These are phyloP conservation scores for Chauna torquata DNA, from an alignment of 2,113 vertebrate genomes.

Conservation along the genomic window DNA sequence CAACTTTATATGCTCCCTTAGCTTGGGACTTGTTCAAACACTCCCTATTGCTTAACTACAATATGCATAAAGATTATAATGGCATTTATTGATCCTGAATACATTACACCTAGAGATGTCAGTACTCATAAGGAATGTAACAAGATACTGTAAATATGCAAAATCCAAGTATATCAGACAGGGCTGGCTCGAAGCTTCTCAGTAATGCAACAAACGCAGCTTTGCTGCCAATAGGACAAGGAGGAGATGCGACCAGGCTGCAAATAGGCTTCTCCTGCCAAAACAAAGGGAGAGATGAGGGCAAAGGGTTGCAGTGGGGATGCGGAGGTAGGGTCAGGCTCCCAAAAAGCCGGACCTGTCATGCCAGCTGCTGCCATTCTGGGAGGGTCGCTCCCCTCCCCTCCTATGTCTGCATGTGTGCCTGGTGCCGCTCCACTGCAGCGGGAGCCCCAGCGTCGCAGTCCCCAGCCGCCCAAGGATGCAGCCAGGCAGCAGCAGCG, in stretches of 20 bases:
- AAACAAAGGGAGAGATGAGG: background rate
- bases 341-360: background rate
- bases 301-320: background rate
- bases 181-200: background rate
- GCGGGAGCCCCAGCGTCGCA: fast-evolving
- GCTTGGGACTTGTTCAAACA: background rate
- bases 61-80: background rate
- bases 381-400: background rate
- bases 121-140: background rate
- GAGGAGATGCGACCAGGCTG: background rate
- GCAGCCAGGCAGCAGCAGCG: background rate
- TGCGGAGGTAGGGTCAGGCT: background rate
- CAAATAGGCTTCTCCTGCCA: background rate
- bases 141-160: conserved; percentile 27
- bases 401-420: fast-evolving
- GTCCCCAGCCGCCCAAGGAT: background rate
- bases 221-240: background rate
- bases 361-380: background rate
- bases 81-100: conserved; percentile 22
- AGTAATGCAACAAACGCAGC: background rate
- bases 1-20: background rate
- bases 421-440: fast-evolving
- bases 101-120: conserved; percentile 23
- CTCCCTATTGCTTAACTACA: background rate
- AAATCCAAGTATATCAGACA: background rate